Base-by-base conservation (phyloP, 2,113 vertebrate species). In the Cyprinus carpio region DNA sequence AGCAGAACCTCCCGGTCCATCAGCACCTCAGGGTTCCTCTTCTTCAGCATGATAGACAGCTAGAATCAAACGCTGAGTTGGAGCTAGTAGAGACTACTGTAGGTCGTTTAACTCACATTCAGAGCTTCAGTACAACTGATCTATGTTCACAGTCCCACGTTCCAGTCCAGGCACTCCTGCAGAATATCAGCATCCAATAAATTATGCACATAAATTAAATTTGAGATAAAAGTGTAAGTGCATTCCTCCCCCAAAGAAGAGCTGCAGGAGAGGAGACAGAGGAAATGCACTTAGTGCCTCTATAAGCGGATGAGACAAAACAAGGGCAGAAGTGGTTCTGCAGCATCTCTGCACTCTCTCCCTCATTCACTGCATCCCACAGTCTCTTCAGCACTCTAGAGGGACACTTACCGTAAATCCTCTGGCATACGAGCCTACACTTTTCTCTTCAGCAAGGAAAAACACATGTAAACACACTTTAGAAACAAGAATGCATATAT, bases 1-100 rank as follows among this genome's bases (percentile, higher is more conserved):
- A 95, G 90, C 8, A 95, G 92, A 65, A 93, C 92, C 80, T 94
- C 92, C 29, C 91, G 90, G 89, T 95, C 93, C 25, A 86, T 87
- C 37, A 75, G 84, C 77, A 77, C 79, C 85, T 93, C 94, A 0
- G 91, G 89, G 64, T 90, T 88, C 88, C 86, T 91, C 46, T 90
- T 94, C 91, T 92, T 94, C 88, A 93, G 84, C 94, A 95, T 96
- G 84, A 88, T 56, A 54, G 9, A 13, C 13, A 46, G 29, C 67
- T 46, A 77, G 54, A 10, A 81, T 25, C 75, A 54, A 77, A 84
- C 4, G 25, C 18, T 72, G 60, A 65, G 60, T 51, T 37, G n/a
- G 1, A 64, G 20, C 56, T 29, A 54, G 3, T 2, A 69, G n/a
- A 71, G 43, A 74, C 78, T 71, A n/a, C n/a, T n/a, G n/a, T n/a